Conservation (phyloP, 2,797 vertebrate genomes). For the Chanos chanos region DNA sequence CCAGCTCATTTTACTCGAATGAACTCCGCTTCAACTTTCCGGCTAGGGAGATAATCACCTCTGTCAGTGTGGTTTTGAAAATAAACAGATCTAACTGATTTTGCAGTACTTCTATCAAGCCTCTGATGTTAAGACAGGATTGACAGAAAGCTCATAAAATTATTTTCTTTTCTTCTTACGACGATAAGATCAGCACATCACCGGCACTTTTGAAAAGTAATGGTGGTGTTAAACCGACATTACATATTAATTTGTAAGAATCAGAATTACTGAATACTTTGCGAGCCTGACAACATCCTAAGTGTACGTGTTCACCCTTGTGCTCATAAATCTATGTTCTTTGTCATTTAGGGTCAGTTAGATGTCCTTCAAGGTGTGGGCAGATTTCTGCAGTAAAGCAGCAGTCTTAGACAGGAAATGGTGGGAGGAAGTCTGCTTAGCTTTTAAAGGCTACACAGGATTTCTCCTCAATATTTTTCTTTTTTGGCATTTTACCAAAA, state of each 20-base stretch:
- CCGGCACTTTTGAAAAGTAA: neutral
- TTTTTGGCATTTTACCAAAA: conserved; percentile 11
- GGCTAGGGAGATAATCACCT: too few relatives aligned
- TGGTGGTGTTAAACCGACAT: neutral
- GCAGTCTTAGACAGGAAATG: conserved; percentile 17
- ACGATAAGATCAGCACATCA: too few relatives aligned
- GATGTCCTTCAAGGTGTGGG: neutral
- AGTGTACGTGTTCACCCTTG: conserved; percentile 7
- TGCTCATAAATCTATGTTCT: conserved; percentile 4
- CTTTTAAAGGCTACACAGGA: conserved; percentile 32
- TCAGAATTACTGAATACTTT: neutral
- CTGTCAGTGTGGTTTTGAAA: too few relatives aligned
- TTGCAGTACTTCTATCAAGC: too few relatives aligned
- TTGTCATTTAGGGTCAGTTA: neutral
- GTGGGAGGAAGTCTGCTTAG: conserved; percentile 13
- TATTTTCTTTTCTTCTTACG: too few relatives aligned
- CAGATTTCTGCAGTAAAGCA: conserved; percentile 15
- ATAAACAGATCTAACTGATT: too few relatives aligned
- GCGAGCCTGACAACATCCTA: neutral
- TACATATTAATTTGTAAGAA: neutral
- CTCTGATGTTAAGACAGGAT: neutral
- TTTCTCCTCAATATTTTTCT: neutral
- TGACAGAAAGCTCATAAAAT: too few relatives aligned
- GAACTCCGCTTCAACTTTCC: too few relatives aligned
- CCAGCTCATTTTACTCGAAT: too few relatives aligned